Base-by-base conservation (phyloP, 2,113 vertebrate species). In the Noturus placidus region DNA sequence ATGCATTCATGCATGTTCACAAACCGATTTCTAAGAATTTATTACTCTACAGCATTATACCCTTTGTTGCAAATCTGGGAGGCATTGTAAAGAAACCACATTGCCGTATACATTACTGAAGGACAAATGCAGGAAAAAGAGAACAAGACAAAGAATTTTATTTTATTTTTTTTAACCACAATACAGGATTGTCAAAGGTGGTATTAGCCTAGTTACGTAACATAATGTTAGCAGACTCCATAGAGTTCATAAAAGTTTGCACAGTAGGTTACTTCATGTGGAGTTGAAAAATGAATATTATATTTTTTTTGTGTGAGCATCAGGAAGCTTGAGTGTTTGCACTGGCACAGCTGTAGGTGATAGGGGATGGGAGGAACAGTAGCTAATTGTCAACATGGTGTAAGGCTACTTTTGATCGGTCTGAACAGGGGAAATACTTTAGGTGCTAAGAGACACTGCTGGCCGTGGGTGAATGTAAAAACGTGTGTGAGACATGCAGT, bases 331-430 rank as follows among this genome's bases (percentile, higher is more conserved):
- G 59, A 82, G 86, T 89, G 30, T 82, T 84, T 87, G 70, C 72
- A 50, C 70, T 85, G 83, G 50, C 72, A 5, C 50, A 83, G 57
- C 42, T 57, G 17, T 72, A 30, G 61, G 82, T 15, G 38, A 82
- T 72, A 82, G 78, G 69, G 33, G 76, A 63, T 78, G 25, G 57
- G 76, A 88, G 77, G 74, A 46, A 69, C 84, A 83, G 83, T 86
- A 83, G 87, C 86, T 83, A 90, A 88, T 83, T 84, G 77, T 84
- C 76, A 81, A 70, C 70, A 87, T 81, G 63, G 6, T 54, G 70
- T 89, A 20, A 74, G 65, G 70, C 69, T 61, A 85, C 83, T 50
- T 74, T 81, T 87, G 86, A 82, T 82, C 27, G 33, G 17, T 38
- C 54, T 87, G 83, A 69, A 90, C 67, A 81, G 30, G 33, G 35